Conservation (phyloP, 1,140 invertebrate species). For the Drosophila subpulchrella region DNA sequence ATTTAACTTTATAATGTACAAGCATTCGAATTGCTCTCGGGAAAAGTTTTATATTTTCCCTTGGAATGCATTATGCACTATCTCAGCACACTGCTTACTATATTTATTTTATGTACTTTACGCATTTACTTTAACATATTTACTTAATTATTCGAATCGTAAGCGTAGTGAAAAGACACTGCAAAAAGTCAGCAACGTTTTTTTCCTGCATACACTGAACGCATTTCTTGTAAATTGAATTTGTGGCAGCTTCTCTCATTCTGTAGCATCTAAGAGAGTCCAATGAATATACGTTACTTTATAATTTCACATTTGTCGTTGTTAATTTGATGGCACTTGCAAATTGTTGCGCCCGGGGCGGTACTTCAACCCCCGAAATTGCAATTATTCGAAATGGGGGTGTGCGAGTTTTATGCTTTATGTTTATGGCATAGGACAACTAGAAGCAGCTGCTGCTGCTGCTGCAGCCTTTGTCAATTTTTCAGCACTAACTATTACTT, state of each 20-base stretch:
- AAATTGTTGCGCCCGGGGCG: constrained; percentile 16
- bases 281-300: constrained; percentile 54
- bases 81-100: constrained; percentile 26
- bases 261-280: constrained; percentile 42
- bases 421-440: constrained; percentile 33
- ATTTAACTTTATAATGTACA: constrained; percentile 28
- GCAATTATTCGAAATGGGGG: constrained; percentile 43
- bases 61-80: constrained; percentile 10
- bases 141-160: constrained; percentile 42
- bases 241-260: constrained; percentile 33
- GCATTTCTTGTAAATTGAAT: constrained; percentile 29
- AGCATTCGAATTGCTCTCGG: constrained; percentile 3
- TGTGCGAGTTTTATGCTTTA: constrained; percentile 39
- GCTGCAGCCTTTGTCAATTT: constrained; percentile 48
- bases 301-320: constrained; percentile 20
- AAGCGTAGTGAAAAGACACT: constrained; percentile 20
- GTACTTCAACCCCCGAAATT: constrained; percentile 37
- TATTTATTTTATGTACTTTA: constrained; percentile 37
- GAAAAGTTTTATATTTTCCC: constrained; percentile 5
- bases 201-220: not conserved
- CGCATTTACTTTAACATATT: constrained; percentile 26
- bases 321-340: constrained; percentile 25
- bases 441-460: constrained; percentile 51
- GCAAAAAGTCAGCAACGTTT: constrained; percentile 23
- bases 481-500: constrained; percentile 44